Evolutionary conservation across 2,888 invertebrate species (phyloP).

Genomic region (Xylophagus ater): DNA sequence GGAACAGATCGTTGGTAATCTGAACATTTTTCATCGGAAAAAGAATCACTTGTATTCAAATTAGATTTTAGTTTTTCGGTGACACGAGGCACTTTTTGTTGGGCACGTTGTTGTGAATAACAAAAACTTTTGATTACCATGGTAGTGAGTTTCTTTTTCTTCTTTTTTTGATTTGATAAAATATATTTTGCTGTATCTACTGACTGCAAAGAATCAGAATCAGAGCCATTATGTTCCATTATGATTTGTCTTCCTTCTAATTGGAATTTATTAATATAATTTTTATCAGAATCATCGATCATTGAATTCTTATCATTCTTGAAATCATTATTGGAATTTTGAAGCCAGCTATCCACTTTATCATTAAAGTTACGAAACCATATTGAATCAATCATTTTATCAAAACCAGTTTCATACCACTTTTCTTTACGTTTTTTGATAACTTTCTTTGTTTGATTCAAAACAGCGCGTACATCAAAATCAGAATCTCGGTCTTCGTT

Average conservation of each 20-base stretch:
- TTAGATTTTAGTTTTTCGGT: not conserved
- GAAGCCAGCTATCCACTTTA: slow-evolving; percentile 12
- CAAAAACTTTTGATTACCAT: slow-evolving; percentile 16
- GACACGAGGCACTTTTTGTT: not conserved
- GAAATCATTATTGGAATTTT: slow-evolving; percentile 1
- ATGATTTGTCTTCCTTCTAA: slow-evolving; percentile 3
- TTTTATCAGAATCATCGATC: not conserved
- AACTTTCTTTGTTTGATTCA: slow-evolving; percentile 11
- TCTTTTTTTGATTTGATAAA: slow-evolving; percentile 15
- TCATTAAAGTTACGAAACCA: slow-evolving; percentile 1
- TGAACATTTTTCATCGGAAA: not conserved
- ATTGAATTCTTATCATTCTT: not conserved
- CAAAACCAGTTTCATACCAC: slow-evolving; percentile 8
- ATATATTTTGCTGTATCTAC: slow-evolving; percentile 17
- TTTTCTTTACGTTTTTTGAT: slow-evolving; percentile 9
- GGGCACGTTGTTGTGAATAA: slow-evolving; percentile 6
- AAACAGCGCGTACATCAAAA: slow-evolving; percentile 2
- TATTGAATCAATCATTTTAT: slow-evolving; percentile 11
- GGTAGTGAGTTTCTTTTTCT: not conserved
- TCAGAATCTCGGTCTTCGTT: not conserved
- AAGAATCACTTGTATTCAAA: too few species aligned
- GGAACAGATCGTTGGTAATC: not conserved
- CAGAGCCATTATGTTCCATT: not conserved
- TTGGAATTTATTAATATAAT: slow-evolving; percentile 1
- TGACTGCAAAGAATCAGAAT: slow-evolving; percentile 6